phyloP scores from a whole-genome alignment of 2,888 invertebrate species.

The Pantelozetes paolii region DNA sequence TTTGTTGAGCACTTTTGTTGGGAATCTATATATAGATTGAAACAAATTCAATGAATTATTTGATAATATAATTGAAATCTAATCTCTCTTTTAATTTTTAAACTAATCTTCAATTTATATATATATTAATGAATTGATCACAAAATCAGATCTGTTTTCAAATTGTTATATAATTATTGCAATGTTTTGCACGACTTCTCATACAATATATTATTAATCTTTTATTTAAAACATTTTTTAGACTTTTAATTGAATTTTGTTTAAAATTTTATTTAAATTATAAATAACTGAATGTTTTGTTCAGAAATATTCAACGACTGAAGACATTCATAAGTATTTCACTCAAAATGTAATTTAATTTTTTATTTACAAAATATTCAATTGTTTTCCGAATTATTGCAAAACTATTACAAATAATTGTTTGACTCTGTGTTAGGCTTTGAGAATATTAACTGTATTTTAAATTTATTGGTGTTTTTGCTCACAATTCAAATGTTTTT shows the following conservation, averaged over 20 bases:
- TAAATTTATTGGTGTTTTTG: slow-evolving; percentile 23
- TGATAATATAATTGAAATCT: too few species aligned
- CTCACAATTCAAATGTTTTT: slow-evolving; percentile 8
- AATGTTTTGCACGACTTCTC: too few species aligned
- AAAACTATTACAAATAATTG: neutral
- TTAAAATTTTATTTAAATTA: neutral
- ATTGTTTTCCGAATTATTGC: slow-evolving; percentile 2
- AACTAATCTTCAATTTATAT: neutral
- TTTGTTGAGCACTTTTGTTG: neutral
- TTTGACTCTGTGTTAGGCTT: neutral
- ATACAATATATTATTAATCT: too few species aligned
- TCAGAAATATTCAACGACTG: too few species aligned
- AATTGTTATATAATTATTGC: neutral
- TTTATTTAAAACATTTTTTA: neutral
- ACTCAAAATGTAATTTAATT: too few species aligned
- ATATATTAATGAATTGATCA: neutral
- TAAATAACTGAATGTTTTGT: too few species aligned
- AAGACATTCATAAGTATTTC: too few species aligned
- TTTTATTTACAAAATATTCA: neutral
- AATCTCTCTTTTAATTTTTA: too few species aligned
- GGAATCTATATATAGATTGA: too few species aligned
- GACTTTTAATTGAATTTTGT: neutral
- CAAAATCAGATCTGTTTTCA: neutral
- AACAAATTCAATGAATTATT: too few species aligned
- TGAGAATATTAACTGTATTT: slow-evolving; percentile 25